These are phyloP conservation scores for Brachyistius frenatus DNA, from an alignment of 2,113 vertebrate species.

Conservation along the genomic window DNA sequence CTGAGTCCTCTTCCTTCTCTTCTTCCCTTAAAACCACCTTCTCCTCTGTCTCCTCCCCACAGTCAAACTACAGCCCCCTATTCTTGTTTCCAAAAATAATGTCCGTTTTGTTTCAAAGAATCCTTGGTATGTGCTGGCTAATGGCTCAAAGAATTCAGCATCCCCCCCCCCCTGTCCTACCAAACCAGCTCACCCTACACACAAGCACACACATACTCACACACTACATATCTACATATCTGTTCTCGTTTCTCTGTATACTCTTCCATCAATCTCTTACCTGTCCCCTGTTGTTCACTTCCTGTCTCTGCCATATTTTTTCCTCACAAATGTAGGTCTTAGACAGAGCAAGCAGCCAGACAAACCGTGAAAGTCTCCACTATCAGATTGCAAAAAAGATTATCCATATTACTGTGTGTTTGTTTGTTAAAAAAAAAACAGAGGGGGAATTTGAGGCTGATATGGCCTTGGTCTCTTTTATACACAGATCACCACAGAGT, in stretches of 20 bases:
- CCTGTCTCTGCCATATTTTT: neutral
- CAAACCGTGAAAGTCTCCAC: slow-evolving; percentile 28
- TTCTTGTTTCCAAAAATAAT: slow-evolving; percentile 82
- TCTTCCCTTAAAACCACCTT: slow-evolving; percentile 24
- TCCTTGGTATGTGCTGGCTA: slow-evolving; percentile 77
- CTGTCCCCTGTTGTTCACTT: neutral
- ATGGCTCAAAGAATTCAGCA: slow-evolving; percentile 70
- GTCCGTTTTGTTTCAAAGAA: slow-evolving; percentile 84
- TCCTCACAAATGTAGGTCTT: slow-evolving; percentile 9
- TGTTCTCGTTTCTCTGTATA: slow-evolving; percentile 5
- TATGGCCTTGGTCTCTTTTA: slow-evolving; percentile 35
- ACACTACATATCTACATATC: neutral
- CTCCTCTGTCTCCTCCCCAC: slow-evolving; percentile 26
- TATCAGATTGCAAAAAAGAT: slow-evolving; percentile 57
- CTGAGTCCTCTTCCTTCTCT: slow-evolving; percentile 2
- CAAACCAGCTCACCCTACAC: slow-evolving; percentile 35
- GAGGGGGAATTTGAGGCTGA: slow-evolving; percentile 12
- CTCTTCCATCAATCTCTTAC: slow-evolving; percentile 6
- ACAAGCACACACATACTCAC: slow-evolving; percentile 17
- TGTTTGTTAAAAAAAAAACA: slow-evolving; percentile 59
- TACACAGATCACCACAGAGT: slow-evolving; percentile 37
- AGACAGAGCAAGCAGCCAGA: slow-evolving; percentile 3
- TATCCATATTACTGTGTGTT: slow-evolving; percentile 52
- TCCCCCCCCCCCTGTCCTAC: slow-evolving; percentile 51
- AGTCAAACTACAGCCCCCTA: slow-evolving; percentile 59